phyloP scores from a whole-genome alignment of 2,113 vertebrate genomes.

The Dicentrarchus labrax region DNA sequence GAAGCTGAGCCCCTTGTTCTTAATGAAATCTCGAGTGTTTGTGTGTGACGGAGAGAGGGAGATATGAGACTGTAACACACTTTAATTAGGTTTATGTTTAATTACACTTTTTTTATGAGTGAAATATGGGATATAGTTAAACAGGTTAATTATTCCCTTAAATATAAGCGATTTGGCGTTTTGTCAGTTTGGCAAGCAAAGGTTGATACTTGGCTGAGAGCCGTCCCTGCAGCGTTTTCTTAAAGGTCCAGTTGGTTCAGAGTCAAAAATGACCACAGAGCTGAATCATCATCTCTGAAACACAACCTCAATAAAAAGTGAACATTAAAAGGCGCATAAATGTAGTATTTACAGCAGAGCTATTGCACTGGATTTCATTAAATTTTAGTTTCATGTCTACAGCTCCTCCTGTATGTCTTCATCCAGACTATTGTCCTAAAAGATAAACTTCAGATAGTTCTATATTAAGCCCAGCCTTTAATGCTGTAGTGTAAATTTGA shows the following conservation, averaged over 20 bases:
- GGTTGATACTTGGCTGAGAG: not conserved
- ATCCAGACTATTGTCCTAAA: not conserved
- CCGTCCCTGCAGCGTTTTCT: not conserved
- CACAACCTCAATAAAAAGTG: not conserved
- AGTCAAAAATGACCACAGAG: not conserved
- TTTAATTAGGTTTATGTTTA: slow-evolving; percentile 5
- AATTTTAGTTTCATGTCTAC: not conserved
- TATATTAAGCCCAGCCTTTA: no score
- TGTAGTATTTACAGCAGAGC: not conserved
- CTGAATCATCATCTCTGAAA: slow-evolving; percentile 1
- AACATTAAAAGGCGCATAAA: not conserved
- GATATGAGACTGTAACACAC: not conserved
- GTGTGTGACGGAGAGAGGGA: not conserved
- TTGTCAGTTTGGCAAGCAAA: not conserved
- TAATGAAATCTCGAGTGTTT: not conserved
- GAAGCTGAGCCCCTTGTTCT: not conserved
- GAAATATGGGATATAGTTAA: not conserved
- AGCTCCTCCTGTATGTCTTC: not conserved
- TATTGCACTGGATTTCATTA: not conserved
- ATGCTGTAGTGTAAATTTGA: no score
- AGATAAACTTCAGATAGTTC: no score
- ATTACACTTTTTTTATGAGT: not conserved
- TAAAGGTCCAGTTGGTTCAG: not conserved
- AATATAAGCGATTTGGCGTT: not conserved
- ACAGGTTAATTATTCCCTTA: not conserved